A percentile compares a stretch with the other conserved stretches of the same genome.
phyloP scores from a whole-genome alignment of 2,113 vertebrate genomes.

The Erythrocebus patas region DNA sequence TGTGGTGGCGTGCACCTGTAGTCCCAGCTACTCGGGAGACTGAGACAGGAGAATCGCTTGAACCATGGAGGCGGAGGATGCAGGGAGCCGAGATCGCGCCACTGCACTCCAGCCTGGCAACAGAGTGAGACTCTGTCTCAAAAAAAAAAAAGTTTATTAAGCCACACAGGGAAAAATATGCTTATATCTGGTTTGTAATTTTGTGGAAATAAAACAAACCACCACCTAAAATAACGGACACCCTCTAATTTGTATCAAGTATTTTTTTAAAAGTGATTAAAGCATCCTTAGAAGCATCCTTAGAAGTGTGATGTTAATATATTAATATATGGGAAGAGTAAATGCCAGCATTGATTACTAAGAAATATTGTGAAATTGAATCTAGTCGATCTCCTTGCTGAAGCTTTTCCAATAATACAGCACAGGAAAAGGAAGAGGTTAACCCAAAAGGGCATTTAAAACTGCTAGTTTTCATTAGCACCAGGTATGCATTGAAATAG shows the following conservation, averaged over 20 bases:
- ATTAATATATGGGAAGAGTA: not conserved
- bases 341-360: not conserved
- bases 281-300: not conserved
- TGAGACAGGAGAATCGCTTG: too few species aligned
- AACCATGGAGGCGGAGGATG: too few species aligned
- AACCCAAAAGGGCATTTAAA: slow-evolving; percentile 15
- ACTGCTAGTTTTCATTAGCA: not conserved
- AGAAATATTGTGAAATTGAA: slow-evolving; percentile 54
- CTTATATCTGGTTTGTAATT: not conserved
- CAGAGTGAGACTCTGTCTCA: too few species aligned
- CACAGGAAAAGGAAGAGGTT: not conserved
- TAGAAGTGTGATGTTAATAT: not conserved
- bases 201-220: not conserved
- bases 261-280: not conserved
- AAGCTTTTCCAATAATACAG: slow-evolving; percentile 35
- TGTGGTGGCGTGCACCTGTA: too few species aligned
- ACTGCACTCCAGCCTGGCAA: too few species aligned
- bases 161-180: not conserved
- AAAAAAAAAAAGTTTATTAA: not conserved
- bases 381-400: not conserved
- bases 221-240: not conserved
- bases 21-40: too few species aligned
- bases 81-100: too few species aligned
- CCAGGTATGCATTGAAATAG: not conserved
- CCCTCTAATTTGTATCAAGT: not conserved